Evolutionary conservation across 1,140 invertebrate species (phyloP).

Genomic region (Aphidius gifuensis): DNA sequence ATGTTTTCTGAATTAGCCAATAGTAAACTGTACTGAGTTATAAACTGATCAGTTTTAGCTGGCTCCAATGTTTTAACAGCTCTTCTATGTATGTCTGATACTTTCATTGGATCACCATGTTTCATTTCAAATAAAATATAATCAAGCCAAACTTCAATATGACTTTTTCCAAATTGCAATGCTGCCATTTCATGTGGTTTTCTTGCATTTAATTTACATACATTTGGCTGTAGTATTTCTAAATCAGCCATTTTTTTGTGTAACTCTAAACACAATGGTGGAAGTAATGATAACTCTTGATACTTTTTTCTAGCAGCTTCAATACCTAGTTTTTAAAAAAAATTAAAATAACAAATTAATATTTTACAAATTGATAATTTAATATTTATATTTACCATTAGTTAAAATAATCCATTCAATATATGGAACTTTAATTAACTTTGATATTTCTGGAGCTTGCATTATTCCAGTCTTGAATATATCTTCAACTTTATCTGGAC

Average conservation of each 20-base stretch:
- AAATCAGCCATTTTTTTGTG: slow-evolving; percentile 57
- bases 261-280: slow-evolving; percentile 52
- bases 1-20: slow-evolving; percentile 37
- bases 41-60: slow-evolving; percentile 42
- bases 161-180: slow-evolving; percentile 55
- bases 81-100: slow-evolving; percentile 50
- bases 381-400: slow-evolving; percentile 32
- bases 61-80: slow-evolving; percentile 54
- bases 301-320: slow-evolving; percentile 50
- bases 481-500: slow-evolving; percentile 48
- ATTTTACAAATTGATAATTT: too few species aligned
- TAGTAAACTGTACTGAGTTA: slow-evolving; percentile 42
- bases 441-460: slow-evolving; percentile 41
- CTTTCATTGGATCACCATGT: slow-evolving; percentile 49
- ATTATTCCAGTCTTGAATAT: slow-evolving; percentile 51
- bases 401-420: slow-evolving; percentile 54
- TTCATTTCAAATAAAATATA: slow-evolving; percentile 60
- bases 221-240: slow-evolving; percentile 51
- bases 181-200: slow-evolving; percentile 51
- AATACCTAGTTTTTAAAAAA: slow-evolving; percentile 33
- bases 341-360: not conserved
- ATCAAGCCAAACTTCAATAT: slow-evolving; percentile 60
- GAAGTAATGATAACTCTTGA: slow-evolving; percentile 39
- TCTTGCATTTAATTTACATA: slow-evolving; percentile 43
- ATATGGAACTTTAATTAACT: slow-evolving; percentile 51